Conservation (phyloP, 2,797 vertebrate species). For the Malurus splendens region DNA sequence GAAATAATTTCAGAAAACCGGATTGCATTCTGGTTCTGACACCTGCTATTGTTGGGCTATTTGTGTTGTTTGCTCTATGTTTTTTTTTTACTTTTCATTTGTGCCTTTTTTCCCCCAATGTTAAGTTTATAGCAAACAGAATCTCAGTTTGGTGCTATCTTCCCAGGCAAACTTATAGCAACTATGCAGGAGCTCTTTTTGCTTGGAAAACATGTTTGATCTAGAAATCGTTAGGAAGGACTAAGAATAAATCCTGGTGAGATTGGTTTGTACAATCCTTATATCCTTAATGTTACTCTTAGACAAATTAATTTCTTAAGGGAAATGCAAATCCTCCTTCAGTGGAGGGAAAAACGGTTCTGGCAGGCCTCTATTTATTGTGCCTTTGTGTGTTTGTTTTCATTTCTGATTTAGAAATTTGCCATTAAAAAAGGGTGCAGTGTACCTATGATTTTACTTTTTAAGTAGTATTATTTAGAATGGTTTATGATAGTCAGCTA, state of each 20-base stretch:
- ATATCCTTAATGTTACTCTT: background rate
- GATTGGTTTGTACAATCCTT: conserved; percentile 22
- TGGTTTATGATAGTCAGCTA: background rate
- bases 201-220: conserved; percentile 44
- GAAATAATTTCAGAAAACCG: background rate
- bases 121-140: conserved; percentile 3
- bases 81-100: background rate
- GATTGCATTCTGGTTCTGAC: background rate
- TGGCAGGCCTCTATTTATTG: background rate
- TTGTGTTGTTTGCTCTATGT: background rate
- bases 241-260: conserved; percentile 34
- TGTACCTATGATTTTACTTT: background rate
- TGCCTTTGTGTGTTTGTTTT: background rate
- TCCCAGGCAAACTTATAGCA: conserved; percentile 25
- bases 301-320: background rate
- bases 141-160: conserved; percentile 23
- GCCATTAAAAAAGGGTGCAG: background rate
- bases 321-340: background rate
- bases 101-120: background rate
- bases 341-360: background rate
- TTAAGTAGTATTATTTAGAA: background rate
- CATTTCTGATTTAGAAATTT: background rate
- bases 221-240: conserved; percentile 33
- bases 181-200: conserved; percentile 26
- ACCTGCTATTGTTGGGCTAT: background rate